A percentile compares a stretch with the other conserved stretches of the same genome.
These are phyloP conservation scores for Sebastes taczanowskii DNA, from an alignment of 2,797 vertebrate genomes.

Conservation along the genomic window DNA sequence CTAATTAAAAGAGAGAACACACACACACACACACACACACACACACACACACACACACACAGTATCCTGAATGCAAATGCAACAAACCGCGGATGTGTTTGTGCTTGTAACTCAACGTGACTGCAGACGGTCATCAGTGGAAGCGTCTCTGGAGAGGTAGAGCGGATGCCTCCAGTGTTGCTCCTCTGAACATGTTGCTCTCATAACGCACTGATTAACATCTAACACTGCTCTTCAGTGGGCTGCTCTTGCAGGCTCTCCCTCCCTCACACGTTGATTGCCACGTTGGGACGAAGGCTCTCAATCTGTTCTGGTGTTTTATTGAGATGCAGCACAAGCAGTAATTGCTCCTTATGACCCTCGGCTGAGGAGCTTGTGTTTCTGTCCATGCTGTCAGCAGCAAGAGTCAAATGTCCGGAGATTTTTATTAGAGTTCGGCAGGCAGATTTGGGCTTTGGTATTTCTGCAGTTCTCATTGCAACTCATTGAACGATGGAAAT, in stretches of 20 bases:
- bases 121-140: conserved; percentile 43
- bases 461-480: neutral
- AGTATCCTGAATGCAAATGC: conserved; percentile 60
- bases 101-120: conserved; percentile 53
- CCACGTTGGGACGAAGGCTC: neutral
- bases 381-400: neutral
- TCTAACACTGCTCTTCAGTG: conserved; percentile 8
- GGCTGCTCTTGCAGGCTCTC: conserved; percentile 12
- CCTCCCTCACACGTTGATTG: neutral
- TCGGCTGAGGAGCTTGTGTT: neutral
- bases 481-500: neutral
- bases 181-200: conserved; percentile 40
- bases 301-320: neutral
- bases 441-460: neutral
- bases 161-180: conserved; percentile 47
- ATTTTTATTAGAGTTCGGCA: neutral
- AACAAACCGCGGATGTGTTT: conserved; percentile 63
- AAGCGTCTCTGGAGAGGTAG: conserved; percentile 35
- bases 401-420: neutral
- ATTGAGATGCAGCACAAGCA: neutral
- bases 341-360: neutral
- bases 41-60: too few species aligned
- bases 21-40: conserved; percentile 11
- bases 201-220: conserved; percentile 44
- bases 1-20: conserved; percentile 49